Base-by-base conservation (phyloP, 2,113 vertebrate genomes). In the Scolopax mira region DNA sequence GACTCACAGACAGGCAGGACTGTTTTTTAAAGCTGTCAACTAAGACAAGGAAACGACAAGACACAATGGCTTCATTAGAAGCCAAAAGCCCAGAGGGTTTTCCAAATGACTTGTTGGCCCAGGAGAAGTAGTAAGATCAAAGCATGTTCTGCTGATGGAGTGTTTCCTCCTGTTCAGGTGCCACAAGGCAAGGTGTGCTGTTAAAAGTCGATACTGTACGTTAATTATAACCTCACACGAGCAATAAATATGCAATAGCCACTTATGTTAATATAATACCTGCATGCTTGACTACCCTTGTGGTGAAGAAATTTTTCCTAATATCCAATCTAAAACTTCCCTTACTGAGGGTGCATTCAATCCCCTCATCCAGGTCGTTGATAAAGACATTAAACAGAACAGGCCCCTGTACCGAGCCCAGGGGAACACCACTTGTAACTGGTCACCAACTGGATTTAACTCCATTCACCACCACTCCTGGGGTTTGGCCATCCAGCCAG, bases 1-100 rank as follows among this genome's bases (percentile, higher is more conserved):
- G 21, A 6, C n/a, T 64, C 2, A 0, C 54, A 13, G 49, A 2
- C 11, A 30, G 28, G 49, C 1, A 2, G 8, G 58, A 8, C 7
- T 60, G 65, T 8, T 65, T 35, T 49, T 37, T 64, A 39, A 85
- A 58, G 31, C 24, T 69, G 57, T 17, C 80, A 54, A 4, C 48
- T 49, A 49, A 41, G 77, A 52, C 48, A 18, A 57, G 74, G 78
- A 22, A 62, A 48, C n/a, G 28, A 35, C 33, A 37, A 0, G 3
- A 62, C 48, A 44, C 41, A 33, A 35, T 18, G 52, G 52, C 52
- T 74, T n/a, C 4, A 52, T 21, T 25, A 79, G 41, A 90, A 87
- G 35, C 33, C 86, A 81, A 23, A n/a, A 33, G 39, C 77, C 66
- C 73, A 48, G 73, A 72, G 62, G 46, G 54, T 77, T 82, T 85